A percentile compares a stretch with the other conserved stretches of the same genome.
Conservation (phyloP, 2,888 invertebrate genomes). For the Lithophane leautieri region DNA sequence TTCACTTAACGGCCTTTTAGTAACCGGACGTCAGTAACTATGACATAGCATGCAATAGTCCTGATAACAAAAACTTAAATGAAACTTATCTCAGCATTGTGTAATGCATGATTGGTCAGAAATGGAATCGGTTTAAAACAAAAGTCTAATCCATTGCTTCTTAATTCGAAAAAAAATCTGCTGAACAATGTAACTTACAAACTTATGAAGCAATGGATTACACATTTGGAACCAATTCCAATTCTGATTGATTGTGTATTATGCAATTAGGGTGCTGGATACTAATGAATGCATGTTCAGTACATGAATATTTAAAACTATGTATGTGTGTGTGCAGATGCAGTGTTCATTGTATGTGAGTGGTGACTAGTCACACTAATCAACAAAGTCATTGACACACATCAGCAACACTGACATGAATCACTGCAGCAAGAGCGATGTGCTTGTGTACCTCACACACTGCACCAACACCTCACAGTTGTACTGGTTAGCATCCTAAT, state of each 20-base stretch:
- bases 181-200: no score
- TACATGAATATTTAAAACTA: background rate
- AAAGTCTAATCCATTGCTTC: no score
- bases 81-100: background rate
- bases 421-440: constrained; percentile 1
- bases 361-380: constrained; percentile 59
- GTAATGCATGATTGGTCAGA: no score
- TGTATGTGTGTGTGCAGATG: background rate
- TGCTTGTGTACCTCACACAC: background rate
- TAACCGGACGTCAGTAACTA: background rate
- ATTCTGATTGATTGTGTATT: no score
- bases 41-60: background rate
- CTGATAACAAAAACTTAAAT: background rate
- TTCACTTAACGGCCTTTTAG: no score
- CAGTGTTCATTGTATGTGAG: background rate
- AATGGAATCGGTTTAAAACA: no score
- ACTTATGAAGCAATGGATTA: no score
- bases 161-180: no score
- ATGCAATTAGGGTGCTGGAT: background rate
- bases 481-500: background rate
- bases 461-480: background rate
- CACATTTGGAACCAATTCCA: no score
- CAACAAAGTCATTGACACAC: constrained; percentile 71
- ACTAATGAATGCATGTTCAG: background rate
- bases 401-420: constrained; percentile 42